These are phyloP conservation scores for Peribatodes rhomboidaria DNA, from an alignment of 2,888 invertebrate species.

Conservation along the genomic window DNA sequence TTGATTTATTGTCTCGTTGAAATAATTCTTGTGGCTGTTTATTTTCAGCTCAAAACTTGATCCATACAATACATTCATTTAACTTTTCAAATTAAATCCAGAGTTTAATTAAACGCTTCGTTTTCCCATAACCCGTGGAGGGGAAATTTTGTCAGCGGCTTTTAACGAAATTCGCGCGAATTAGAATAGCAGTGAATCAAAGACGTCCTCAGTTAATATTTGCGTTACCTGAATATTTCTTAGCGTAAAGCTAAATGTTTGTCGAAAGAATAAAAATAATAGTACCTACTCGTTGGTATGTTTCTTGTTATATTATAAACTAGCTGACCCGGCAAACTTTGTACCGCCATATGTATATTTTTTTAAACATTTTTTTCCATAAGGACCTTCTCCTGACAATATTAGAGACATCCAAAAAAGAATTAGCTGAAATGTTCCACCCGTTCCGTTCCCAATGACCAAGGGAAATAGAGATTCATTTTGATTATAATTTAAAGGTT, in stretches of 20 bases:
- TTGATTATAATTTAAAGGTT: too few species aligned
- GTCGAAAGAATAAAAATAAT: too few species aligned
- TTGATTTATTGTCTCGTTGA: not conserved
- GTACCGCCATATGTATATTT: too few species aligned
- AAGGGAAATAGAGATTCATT: too few species aligned
- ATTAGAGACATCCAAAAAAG: too few species aligned
- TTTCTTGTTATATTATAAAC: too few species aligned
- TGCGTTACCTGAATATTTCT: constrained; percentile 22
- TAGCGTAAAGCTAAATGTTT: constrained; percentile 11
- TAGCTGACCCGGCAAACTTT: too few species aligned
- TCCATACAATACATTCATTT: constrained; percentile 16
- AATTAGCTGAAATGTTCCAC: too few species aligned
- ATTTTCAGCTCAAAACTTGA: constrained; percentile 1
- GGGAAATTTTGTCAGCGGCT: constrained; percentile 27
- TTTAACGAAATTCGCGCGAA: constrained; percentile 28
- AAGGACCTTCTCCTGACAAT: too few species aligned
- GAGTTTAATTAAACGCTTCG: constrained; percentile 33
- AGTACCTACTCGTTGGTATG: too few species aligned
- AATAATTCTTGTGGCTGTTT: not conserved
- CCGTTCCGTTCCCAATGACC: too few species aligned
- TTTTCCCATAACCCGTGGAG: constrained; percentile 21
- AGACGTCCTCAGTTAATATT: constrained; percentile 28
- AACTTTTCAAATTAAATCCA: constrained; percentile 34
- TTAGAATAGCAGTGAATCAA: constrained; percentile 29
- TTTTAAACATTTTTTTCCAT: too few species aligned